Evolutionary conservation across 2,797 vertebrate genomes (phyloP), one percentile per base, ranked within the genome.

Genomic region (Poliocrania exsul): DNA sequence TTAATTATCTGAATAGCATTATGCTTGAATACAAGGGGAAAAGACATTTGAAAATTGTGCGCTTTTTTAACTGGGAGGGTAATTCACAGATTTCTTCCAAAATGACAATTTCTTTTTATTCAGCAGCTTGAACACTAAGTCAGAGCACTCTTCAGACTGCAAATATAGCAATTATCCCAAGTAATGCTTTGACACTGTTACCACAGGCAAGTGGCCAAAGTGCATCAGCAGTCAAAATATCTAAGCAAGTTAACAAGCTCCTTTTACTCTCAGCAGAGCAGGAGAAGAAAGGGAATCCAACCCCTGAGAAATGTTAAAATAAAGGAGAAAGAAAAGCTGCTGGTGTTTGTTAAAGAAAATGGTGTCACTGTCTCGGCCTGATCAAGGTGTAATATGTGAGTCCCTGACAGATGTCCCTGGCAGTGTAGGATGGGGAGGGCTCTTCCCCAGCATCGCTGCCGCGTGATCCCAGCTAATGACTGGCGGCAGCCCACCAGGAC

Each of bases 141-240:
- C 98, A 97, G 98, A 98, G 97, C 97, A 98, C 98, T 99, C 98
- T 98, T 98, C 98, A 98, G 99, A 99, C 98, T 98, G 98, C 98
- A 98, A 98, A 99, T 98, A 98, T 98, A 99, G 99, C 99, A 99
- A 99, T 99, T 99, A 99, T 98, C 98, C 98, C 99, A 98, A 99
- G 99, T 99, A 99, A 99, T 98, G 98, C 98, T 98, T 99, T 99
- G 98, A 99, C 99, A 98, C 97, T 98, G 98, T 99, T 99, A 99
- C 99, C 98, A 99, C 98, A 99, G 99, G 99, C 99, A 99, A 99
- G 98, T 99, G 98, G 98, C 98, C 98, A 98, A 98, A 98, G 98
- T 98, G 97, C 98, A 98, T 98, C 98, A 98, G 88, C 98, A 99
- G 99, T 99, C 98, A 98, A 98, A 99, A 98, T 98, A 99, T 98